Percentiles rank a stretch among this genome's conserved stretches.
Conservation (phyloP, 2,113 vertebrate genomes). For the Nyctereutes procyonoides region DNA sequence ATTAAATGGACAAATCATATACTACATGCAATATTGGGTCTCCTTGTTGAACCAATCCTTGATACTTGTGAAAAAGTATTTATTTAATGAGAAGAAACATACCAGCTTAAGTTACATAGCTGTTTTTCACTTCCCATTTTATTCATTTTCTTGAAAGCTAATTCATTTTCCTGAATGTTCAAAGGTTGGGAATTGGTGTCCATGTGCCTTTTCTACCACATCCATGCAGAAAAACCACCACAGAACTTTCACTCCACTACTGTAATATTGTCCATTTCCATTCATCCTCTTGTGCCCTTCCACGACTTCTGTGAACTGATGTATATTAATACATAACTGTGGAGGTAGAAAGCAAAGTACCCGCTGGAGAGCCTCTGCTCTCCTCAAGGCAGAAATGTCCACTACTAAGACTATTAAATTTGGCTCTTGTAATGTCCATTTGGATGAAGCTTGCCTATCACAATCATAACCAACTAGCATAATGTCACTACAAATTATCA, state of each 20-base stretch:
- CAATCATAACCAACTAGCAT: slow-evolving; percentile 76
- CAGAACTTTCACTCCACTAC: slow-evolving; percentile 89
- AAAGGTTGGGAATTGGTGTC: slow-evolving; percentile 81
- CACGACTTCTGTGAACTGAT: slow-evolving; percentile 80
- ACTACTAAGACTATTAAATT: slow-evolving; percentile 84
- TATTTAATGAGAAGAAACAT: slow-evolving; percentile 80
- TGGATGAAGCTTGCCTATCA: slow-evolving; percentile 80
- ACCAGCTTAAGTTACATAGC: slow-evolving; percentile 72
- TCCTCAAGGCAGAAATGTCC: slow-evolving; percentile 89
- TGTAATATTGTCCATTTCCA: slow-evolving; percentile 92
- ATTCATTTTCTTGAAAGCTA: slow-evolving; percentile 74
- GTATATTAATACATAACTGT: slow-evolving; percentile 91
- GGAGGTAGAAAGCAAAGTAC: slow-evolving; percentile 90
- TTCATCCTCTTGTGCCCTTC: slow-evolving; percentile 92
- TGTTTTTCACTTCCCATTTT: slow-evolving; percentile 75
- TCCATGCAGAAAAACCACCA: slow-evolving; percentile 88
- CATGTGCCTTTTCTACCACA: slow-evolving; percentile 79
- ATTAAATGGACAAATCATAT: slow-evolving; percentile 57
- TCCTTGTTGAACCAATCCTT: slow-evolving; percentile 58
- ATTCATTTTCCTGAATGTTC: slow-evolving; percentile 65
- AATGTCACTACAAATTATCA: slow-evolving; percentile 82
- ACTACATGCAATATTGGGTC: slow-evolving; percentile 49
- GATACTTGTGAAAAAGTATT: slow-evolving; percentile 77
- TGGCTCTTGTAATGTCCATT: slow-evolving; percentile 77
- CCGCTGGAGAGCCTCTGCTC: slow-evolving; percentile 88